These are phyloP conservation scores for Acrocephalus scirpaceus DNA, from an alignment of 2,797 vertebrate species.

Conservation along the genomic window DNA sequence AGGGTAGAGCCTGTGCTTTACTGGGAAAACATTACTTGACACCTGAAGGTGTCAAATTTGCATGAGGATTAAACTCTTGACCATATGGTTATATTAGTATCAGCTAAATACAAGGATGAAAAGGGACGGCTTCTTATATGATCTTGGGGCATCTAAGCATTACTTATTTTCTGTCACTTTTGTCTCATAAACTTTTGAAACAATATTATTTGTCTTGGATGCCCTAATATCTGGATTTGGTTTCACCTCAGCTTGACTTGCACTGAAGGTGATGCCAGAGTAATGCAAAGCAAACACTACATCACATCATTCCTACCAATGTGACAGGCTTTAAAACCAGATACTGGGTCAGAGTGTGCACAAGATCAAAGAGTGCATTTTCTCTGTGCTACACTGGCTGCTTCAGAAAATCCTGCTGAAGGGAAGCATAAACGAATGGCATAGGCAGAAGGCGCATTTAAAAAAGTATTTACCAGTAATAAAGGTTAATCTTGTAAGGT, in stretches of 20 bases:
- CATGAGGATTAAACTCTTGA: neutral
- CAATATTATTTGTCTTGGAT: neutral
- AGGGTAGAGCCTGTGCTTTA: neutral
- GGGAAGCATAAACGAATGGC: neutral
- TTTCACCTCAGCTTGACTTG: neutral
- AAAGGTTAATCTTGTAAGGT: neutral
- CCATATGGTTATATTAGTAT: neutral
- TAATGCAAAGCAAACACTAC: neutral
- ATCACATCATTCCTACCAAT: neutral
- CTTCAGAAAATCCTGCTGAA: neutral
- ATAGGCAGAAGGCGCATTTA: neutral
- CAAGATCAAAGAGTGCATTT: neutral
- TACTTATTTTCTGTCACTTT: neutral
- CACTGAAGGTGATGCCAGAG: neutral
- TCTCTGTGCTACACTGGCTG: neutral
- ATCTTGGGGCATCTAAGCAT: neutral
- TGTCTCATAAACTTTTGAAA: neutral
- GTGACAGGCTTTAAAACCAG: neutral
- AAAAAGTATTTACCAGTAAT: conserved; percentile 7
- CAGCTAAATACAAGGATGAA: neutral
- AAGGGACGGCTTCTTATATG: neutral
- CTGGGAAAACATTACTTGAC: neutral
- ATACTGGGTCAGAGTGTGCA: neutral
- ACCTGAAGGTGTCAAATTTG: neutral
- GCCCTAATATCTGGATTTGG: neutral